Evolutionary conservation across 2,888 invertebrate genomes (phyloP), one percentile per base, ranked within the genome.

Genomic region (Thereva nobilitata): DNA sequence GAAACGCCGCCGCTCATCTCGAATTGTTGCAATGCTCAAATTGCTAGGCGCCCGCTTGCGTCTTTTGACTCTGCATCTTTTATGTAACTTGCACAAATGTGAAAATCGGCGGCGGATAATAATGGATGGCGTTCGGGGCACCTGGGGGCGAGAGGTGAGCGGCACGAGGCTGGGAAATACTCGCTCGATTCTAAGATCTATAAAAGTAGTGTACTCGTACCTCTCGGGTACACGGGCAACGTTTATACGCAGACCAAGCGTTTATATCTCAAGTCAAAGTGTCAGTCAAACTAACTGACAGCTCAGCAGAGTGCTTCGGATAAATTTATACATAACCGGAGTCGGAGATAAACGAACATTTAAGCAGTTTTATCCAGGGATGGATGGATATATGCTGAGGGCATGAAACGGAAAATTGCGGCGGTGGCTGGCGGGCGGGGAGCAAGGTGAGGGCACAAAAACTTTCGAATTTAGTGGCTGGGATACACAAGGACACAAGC

Each of bases 261-360:
- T 73, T 73, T 73, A 73, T 72, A 76, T 76, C 74, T 76, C 75
- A 76, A 77, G 77, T 77, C 78, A 77, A 77, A 76, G 73, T 78
- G 78, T 77, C 78, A 78, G 77, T 78, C 78, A 78, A 77, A 74
- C 70, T 72, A 75, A 74, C 76, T 76, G 78, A 77, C 78, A 78
- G 77, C 72, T 74, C 73, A 73, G 74, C 75, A 74, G 73, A 74
- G 74, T 75, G 75, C 73, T 74, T 73, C 71, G 71, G 71, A 72
- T 71, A 72, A 73, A 72, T 72, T 72, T 72, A 72, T 73, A 64
- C 64, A 55, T 38, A 54, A 44, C 53, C 53, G 38, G 53, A 53
- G 53, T 54, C 45, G 54, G 54, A 53, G 38, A 23, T 45, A 23
- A n/a, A 34, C 53, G 53, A 54, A 45, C 45, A 53, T 64, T 64